Base-by-base conservation (phyloP, 2,797 vertebrate genomes). In the Manis crassicaudata region DNA sequence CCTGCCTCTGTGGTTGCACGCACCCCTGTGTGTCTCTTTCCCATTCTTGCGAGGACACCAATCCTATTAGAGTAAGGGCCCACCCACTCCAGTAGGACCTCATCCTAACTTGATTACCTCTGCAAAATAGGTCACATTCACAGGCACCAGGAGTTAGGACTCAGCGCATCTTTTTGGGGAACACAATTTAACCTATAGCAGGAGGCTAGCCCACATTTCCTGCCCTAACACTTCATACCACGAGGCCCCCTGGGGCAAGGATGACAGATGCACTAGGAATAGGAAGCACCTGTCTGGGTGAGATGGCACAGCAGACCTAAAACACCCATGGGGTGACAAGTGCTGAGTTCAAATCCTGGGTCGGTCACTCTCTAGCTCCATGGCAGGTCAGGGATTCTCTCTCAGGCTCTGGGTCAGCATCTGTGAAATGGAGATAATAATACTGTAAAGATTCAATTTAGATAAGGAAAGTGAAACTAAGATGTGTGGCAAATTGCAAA, bases 361-460 rank as follows among this genome's bases (percentile, higher is more conserved):
- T 79, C 75, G 70, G 68, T 70, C 80, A 11, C 63, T 95, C 82
- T 35, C 75, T n/a, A 56, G 43, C 35, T 79, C 77, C 20, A 0
- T 29, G 50, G 9, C 13, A 58, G n/a, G 56, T 5, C 62, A 10
- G 27, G 13, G 4, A 77, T 10, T 7, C 37, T 88, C 68, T 88
- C 29, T 32, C 20, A n/a, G 52, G 13, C 56, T 96, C 86, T 84
- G 1, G 52, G 86, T 92, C 37, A 40, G 81, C 29, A 79, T 62
- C 65, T 92, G 72, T 43, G 11, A 92, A 88, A 46, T 40, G 25
- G 27, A 85, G 21, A 43, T 79, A 37, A 94, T 83, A 65, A 86
- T 7, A 18, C 40, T 25, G 16, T 62, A 37, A 85, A 72, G 62
- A 89, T 14, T n/a, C 14, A 29, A 3, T 62, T 68, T 62, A 46